Evolutionary conservation across 2,888 invertebrate species (phyloP), one percentile per base, ranked within the genome.

Genomic region (Apodemia mormo): DNA sequence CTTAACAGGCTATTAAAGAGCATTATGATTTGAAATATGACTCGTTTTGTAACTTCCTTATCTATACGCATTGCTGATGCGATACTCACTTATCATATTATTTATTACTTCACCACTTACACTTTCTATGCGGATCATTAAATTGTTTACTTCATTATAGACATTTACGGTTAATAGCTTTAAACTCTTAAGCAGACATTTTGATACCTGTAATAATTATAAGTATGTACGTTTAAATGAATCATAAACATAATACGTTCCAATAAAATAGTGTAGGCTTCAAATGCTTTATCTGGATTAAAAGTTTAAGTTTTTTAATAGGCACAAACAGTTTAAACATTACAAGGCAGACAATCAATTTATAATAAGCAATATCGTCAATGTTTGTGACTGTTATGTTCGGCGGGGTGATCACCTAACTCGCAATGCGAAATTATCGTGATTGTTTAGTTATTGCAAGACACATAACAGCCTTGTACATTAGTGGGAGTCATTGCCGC

Each of bases 111-210:
- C 70, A 52, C 49, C 71, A 71, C 72, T 72, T 71, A 65, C 70
- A 71, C 74, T 74, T 74, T 74, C 74, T 72, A 72, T 70, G 49
- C 49, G 65, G 70, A n/a, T 69, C 68, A 61, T 73, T 68, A 70
- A 73, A 67, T 65, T 72, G 40, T 30, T 33, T 37, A 69, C n/a
- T 61, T 66, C 67, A 70, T 67, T 66, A 66, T 61, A 29, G 61
- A 43, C 56, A 68, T 66, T 66, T 66, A 69, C 66, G 58, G 45
- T 30, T 30, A 30, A 58, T 30, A 30, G 58, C 30, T 49, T 49
- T 14, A 49, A 49, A 49, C 49, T 49, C 49, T 49, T 12, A 49
- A 14, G 12, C 49, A 14, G 49, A 14, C 14, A 12, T 12, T 49
- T 14, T 49, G 49, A 49, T 49, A 14, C 14, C 14, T 49, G 49